Evolutionary conservation across 1,140 invertebrate genomes (phyloP), one percentile per base, ranked within the genome.

Genomic region (Drosophila bipectinata): DNA sequence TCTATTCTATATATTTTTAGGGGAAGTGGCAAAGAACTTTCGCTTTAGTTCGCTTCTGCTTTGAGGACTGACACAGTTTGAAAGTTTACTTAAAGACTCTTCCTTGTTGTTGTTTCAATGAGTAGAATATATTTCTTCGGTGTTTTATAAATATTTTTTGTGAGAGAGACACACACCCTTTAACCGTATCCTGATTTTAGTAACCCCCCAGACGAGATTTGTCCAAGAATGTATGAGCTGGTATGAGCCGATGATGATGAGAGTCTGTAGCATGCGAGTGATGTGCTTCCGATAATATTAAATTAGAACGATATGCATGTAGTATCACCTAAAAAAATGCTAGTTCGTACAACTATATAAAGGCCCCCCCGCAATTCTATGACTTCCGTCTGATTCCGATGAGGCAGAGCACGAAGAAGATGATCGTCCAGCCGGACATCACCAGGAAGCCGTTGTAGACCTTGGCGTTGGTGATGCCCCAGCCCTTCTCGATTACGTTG

Each of bases 401-500:
- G 24, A 94, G 74, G 60, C 92, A 93, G 0, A 93, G 54, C 0
- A 75, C 49, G 28, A 93, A 64, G 21, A 93, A 91, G 30, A 75
- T 89, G 1, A 92, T 54, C 6, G 93, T 94, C 94, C 95, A 96
- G 6, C 80, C 92, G 1, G 91, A 7, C 4, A 93, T 92, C 1
- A 95, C 92, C 1, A 95, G 55, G 59, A 95, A 94, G 9, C 95
- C 95, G 47, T 79, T 91, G 56, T 94, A 94, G 2, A 96, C 94
- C 24, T 93, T 85, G 0, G 92, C 90, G 14, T 95, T 92, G 0
- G 92, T 85, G 3, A 95, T 82, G 0, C 92, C 58, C 73, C 92
- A 93, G 0, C 94, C 95, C 77, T 95, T 95, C 15, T 94, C 93
- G 61, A 96, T 92, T 7, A 96, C 91, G 76, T 93, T 93, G 37